phyloP scores from a whole-genome alignment of 2,888 invertebrate genomes.

The Parnassius apollo region DNA sequence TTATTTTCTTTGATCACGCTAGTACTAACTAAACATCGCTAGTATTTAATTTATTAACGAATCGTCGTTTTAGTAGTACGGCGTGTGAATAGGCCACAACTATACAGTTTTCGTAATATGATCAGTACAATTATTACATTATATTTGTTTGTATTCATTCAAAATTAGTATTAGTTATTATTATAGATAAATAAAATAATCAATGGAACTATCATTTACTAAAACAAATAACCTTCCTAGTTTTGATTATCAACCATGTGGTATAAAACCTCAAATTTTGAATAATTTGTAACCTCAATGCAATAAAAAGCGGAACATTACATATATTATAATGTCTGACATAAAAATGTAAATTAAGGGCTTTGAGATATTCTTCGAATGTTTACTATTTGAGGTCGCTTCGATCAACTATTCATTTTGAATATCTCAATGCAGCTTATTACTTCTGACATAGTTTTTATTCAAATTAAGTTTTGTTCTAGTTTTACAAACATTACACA shows the following conservation, averaged over 20 bases:
- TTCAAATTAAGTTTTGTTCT: conserved; percentile 19
- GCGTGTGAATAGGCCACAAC: neutral
- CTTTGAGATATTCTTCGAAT: conserved; percentile 11
- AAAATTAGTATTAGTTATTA: too few relatives aligned
- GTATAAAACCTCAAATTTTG: too few relatives aligned
- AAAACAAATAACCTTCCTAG: too few relatives aligned
- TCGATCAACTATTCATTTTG: conserved; percentile 5
- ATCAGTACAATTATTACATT: neutral
- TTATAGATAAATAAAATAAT: too few relatives aligned
- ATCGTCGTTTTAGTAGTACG: conserved; percentile 12
- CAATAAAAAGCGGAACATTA: too few relatives aligned
- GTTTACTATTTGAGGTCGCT: conserved; percentile 12
- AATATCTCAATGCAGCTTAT: conserved; percentile 14
- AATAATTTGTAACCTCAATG: too few relatives aligned
- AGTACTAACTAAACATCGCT: too few relatives aligned
- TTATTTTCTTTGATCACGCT: too few relatives aligned
- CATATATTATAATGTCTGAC: neutral
- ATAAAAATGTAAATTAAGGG: conserved; percentile 14
- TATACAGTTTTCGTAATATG: neutral
- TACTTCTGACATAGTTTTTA: conserved; percentile 25
- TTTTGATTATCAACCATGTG: too few relatives aligned
- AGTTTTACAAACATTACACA: conserved; percentile 20
- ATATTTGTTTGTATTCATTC: neutral
- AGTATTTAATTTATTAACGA: conserved; percentile 2
- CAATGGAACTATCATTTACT: too few relatives aligned